Evolutionary conservation across 2,113 vertebrate species (phyloP), one percentile per base, ranked within the genome.

Genomic region (Chloebia gouldiae): DNA sequence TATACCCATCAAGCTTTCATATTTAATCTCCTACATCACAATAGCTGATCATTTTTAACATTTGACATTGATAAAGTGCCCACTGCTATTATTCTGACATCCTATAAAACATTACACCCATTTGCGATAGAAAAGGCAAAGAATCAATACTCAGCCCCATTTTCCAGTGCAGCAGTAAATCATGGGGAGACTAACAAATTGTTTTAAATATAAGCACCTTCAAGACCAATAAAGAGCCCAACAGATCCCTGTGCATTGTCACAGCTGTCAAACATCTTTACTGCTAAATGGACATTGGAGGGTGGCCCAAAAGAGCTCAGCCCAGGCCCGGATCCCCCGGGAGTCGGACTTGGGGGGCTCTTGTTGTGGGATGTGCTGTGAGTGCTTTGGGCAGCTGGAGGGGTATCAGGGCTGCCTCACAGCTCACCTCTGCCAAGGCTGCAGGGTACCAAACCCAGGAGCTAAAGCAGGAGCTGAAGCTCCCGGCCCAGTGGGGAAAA

Each of bases 41-140:
- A 98, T 98, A 97, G 97, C 97, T 96, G 98, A 98, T 98, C 98
- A 98, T 98, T 98, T 98, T 98, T 98, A 98, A 98, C 98, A 97
- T 97, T 98, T 98, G 98, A 98, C 98, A 98, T 98, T 98, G 98
- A 99, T 97, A 97, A 98, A 98, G 98, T 97, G 93, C 97, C 98
- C 97, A 78, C 96, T 96, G 97, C 98, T 98, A 98, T 98, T 98
- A 98, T 98, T 98, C 98, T 98, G 98, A 98, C 98, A 98, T 97
- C 81, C 98, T 98, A 98, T 98, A 98, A 98, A 98, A 98, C 98
- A 98, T 98, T 97, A 98, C 97, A 97, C 97, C 97, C 97, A 98
- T 98, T 98, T 98, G 98, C 96, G 97, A 97, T 96, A 98, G 98
- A 97, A 98, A 98, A 98, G 98, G 98, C 98, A 96, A 96, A 97